Evolutionary conservation across 2,888 invertebrate genomes (phyloP), one percentile per base, ranked within the genome.

Genomic region (Acanthacorydalis orientalis): DNA sequence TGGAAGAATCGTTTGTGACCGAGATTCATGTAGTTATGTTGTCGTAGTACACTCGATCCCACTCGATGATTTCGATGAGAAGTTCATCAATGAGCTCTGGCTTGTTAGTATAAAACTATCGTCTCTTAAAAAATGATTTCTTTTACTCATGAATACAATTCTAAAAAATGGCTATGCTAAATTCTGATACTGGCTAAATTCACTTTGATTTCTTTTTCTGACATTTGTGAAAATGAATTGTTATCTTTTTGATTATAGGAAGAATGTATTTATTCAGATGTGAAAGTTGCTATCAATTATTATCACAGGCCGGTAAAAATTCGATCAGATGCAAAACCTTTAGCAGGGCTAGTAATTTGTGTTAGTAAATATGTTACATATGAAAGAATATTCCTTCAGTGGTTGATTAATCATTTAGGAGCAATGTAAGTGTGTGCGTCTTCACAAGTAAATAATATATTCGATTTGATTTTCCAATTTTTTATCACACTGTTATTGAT

Each of bases 331-430:
- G 57, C 63, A 0, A 63, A 65, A 46, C 80, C 78, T 0, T 64
- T 92, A 15, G 56, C 61, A 0, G 78, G 75, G 40, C 84, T 85
- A 56, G 84, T 87, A 0, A 74, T 90, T 48, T 82, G 85, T 9
- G 74, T 89, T 52, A 90, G 88, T 56, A 78, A 81, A 0, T 91
- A 87, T 61, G 66, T 71, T 10, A 79, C 79, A 0, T 68, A 74
- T 8, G 89, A 91, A 65, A 68, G 89, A 31, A 74, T 74, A 16
- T 89, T 81, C 57, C 68, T 92, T 1, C 75, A 78, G 49, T 71
- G 75, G 34, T 63, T 91, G 37, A 80, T 83, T 1, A 74, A 75
- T 53, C 63, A 74, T 32, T 64, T 91, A 10, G 90, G 91, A 1
- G 90, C 86, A 2, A 68, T 65, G 80, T 81, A 54, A 66, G 70